Percentiles rank a stretch among this genome's conserved stretches.
These are phyloP conservation scores for Deroplatys truncata DNA, from an alignment of 2,888 invertebrate genomes.

Conservation along the genomic window DNA sequence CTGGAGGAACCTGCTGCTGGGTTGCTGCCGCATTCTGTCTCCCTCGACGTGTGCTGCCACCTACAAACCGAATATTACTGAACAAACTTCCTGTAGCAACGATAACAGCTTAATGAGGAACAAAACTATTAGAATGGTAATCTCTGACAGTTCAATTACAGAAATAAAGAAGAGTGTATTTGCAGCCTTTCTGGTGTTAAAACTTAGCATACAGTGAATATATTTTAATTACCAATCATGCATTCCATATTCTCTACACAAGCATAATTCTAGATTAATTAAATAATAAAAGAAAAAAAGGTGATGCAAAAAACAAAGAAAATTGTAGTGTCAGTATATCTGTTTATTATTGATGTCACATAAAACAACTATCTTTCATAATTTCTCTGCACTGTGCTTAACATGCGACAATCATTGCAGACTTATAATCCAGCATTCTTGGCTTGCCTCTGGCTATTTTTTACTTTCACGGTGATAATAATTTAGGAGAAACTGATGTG, in stretches of 20 bases:
- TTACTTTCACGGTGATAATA: no score
- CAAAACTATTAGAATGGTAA: neutral
- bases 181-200: neutral
- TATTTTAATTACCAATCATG: neutral
- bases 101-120: neutral
- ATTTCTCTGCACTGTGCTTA: no score
- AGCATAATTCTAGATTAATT: neutral
- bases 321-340: no score
- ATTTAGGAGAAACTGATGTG: no score
- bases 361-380: no score
- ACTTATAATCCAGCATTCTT: no score
- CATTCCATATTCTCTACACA: neutral
- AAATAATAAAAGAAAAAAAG: no score
- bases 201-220: neutral
- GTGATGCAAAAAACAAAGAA: no score
- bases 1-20: constrained; percentile 27
- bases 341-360: no score
- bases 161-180: neutral
- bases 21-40: constrained; percentile 42
- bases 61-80: neutral
- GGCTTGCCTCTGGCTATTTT: no score
- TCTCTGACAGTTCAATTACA: neutral
- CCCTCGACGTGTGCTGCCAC: constrained; percentile 47
- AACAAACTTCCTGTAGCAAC: neutral
- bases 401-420: no score